These are phyloP conservation scores for Theocolax elegans DNA, from an alignment of 1,140 invertebrate genomes.

Conservation along the genomic window DNA sequence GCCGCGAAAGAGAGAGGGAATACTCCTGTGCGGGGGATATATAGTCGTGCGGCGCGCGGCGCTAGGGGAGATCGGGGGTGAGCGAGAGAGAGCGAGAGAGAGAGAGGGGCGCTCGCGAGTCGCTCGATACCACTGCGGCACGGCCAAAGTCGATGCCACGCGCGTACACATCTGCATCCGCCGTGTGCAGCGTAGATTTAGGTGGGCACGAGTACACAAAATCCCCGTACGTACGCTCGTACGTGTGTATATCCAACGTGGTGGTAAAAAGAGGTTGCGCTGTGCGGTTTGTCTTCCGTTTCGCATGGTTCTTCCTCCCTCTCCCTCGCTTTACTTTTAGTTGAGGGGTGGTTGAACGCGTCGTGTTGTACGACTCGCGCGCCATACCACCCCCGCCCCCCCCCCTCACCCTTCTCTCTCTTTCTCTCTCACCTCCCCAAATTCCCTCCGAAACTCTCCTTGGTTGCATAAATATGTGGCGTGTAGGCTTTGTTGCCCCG, in stretches of 20 bases:
- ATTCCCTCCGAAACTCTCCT: too few relatives aligned
- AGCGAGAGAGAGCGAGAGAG: slow-evolving; percentile 40
- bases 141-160: slow-evolving; percentile 62
- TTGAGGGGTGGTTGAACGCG: too few relatives aligned
- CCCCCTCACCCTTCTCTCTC: neutral
- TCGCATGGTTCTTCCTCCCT: too few relatives aligned
- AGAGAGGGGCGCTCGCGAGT: slow-evolving; percentile 54
- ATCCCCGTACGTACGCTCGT: neutral
- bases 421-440: too few relatives aligned
- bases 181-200: neutral
- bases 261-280: too few relatives aligned
- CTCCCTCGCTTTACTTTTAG: too few relatives aligned
- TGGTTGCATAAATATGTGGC: too few relatives aligned
- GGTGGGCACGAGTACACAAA: too few relatives aligned
- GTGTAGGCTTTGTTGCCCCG: neutral
- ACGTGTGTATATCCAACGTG: neutral
- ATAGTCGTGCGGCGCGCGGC: neutral
- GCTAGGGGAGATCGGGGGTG: neutral
- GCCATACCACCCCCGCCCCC: neutral
- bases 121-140: slow-evolving; percentile 68
- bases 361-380: neutral
- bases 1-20: neutral
- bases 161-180: slow-evolving; percentile 45
- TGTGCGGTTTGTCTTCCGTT: too few relatives aligned
- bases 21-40: slow-evolving; percentile 1